phyloP scores from a whole-genome alignment of 2,888 invertebrate genomes.

The Oscheius sp. region DNA sequence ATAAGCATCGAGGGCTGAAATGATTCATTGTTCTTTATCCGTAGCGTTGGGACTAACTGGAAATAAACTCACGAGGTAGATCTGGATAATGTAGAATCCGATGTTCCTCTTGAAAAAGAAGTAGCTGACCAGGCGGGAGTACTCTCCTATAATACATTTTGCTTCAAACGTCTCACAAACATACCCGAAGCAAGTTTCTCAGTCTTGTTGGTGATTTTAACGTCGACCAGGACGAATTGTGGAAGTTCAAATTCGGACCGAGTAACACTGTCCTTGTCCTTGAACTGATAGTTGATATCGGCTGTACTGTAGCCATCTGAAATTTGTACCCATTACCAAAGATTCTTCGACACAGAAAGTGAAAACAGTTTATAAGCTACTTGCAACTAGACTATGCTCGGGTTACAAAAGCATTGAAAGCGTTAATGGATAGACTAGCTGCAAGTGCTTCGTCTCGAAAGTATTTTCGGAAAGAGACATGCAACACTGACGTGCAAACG shows the following conservation, averaged over 20 bases:
- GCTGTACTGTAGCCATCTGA: constrained; percentile 65
- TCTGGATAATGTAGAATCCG: constrained; percentile 97
- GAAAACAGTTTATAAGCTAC: constrained; percentile 38
- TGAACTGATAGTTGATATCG: constrained; percentile 62
- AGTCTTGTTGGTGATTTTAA: constrained; percentile 52
- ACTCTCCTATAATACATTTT: constrained; percentile 69
- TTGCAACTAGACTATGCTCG: neutral
- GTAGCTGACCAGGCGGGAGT: constrained; percentile 70
- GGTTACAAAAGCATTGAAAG: constrained; percentile 37
- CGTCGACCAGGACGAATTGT: constrained; percentile 58
- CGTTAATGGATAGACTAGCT: constrained; percentile 34
- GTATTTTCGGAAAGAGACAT: constrained; percentile 21
- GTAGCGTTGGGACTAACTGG: neutral
- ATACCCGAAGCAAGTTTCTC: constrained; percentile 61
- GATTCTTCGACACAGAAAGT: constrained; percentile 21
- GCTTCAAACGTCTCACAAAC: neutral
- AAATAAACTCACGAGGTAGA: constrained; percentile 80
- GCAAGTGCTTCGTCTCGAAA: constrained; percentile 31
- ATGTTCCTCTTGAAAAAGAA: constrained; percentile 86
- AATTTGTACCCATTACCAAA: neutral
- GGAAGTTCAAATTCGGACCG: constrained; percentile 54
- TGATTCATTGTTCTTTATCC: neutral
- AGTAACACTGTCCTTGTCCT: constrained; percentile 44
- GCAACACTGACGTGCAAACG: constrained; percentile 32
- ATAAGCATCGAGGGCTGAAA: constrained; percentile 1